Conservation (phyloP, 1,140 invertebrate genomes). For the Drosophila albomicans region DNA sequence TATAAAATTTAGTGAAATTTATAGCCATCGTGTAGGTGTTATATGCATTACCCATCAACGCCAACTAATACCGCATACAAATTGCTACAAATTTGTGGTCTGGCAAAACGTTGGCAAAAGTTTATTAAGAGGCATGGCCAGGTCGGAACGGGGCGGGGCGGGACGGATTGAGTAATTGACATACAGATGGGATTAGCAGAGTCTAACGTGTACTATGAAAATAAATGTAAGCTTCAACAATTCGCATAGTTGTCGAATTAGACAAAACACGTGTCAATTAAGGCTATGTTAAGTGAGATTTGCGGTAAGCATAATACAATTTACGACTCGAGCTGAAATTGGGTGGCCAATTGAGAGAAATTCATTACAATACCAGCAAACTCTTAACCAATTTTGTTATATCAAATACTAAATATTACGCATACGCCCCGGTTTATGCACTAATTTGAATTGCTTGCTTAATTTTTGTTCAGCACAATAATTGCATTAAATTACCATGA, state of each 20-base stretch:
- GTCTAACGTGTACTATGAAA: slow-evolving; percentile 19
- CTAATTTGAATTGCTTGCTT: slow-evolving; percentile 18
- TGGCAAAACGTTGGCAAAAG: slow-evolving; percentile 45
- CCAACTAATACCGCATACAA: slow-evolving; percentile 75
- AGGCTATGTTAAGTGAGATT: slow-evolving; percentile 20
- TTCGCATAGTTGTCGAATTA: slow-evolving; percentile 20
- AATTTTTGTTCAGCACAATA: slow-evolving; percentile 45
- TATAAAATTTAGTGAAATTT: slow-evolving; percentile 83
- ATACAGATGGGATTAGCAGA: slow-evolving; percentile 44
- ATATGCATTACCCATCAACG: slow-evolving; percentile 68
- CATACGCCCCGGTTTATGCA: slow-evolving; percentile 32
- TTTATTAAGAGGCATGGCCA: neutral
- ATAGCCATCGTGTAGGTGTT: slow-evolving; percentile 75
- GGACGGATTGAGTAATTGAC: slow-evolving; percentile 56
- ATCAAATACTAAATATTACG: slow-evolving; percentile 14
- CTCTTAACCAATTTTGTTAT: too few relatives aligned
- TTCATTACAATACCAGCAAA: too few relatives aligned
- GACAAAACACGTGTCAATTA: slow-evolving; percentile 27
- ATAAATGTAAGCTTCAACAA: slow-evolving; percentile 32
- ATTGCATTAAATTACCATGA: slow-evolving; percentile 73
- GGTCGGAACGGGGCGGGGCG: neutral
- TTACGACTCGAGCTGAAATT: neutral
- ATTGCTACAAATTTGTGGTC: slow-evolving; percentile 76
- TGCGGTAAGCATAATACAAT: slow-evolving; percentile 1
- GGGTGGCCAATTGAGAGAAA: neutral